phyloP scores from a whole-genome alignment of 1,140 invertebrate genomes.

The Sminthurides bifidus region DNA sequence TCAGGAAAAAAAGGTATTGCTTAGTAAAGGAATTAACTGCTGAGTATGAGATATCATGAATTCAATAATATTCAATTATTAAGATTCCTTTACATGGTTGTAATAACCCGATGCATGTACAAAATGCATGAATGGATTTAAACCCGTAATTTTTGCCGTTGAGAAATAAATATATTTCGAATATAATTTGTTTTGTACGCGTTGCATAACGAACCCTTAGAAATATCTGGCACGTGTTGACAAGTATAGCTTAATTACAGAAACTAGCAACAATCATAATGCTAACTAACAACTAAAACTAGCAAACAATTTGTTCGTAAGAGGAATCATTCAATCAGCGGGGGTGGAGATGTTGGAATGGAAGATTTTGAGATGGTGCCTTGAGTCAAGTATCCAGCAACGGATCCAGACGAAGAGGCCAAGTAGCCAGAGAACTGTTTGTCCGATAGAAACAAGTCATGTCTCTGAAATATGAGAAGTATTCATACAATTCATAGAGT shows the following conservation, averaged over 20 bases:
- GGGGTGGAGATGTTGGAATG: constrained; percentile 63
- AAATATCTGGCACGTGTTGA: not conserved
- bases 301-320: not conserved
- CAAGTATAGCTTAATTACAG: not conserved
- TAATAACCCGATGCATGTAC: too few species aligned
- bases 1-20: constrained; percentile 6
- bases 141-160: too few species aligned
- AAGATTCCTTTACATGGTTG: too few species aligned
- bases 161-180: too few species aligned
- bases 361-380: constrained; percentile 50
- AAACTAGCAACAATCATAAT: not conserved
- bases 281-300: not conserved
- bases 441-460: constrained; percentile 83
- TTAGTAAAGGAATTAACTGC: not conserved
- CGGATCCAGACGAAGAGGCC: constrained; percentile 21
- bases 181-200: constrained; percentile 1
- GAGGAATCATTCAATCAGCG: constrained; percentile 35
- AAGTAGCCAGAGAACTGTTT: constrained; percentile 40
- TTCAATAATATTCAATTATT: too few species aligned
- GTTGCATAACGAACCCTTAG: constrained; percentile 5
- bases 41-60: too few species aligned
- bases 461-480: constrained; percentile 43
- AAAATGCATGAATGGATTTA: too few species aligned
- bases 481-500: not conserved
- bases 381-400: constrained; percentile 69